Evolutionary conservation across 2,888 invertebrate genomes (phyloP).

Genomic region (Trachelus stipa): DNA sequence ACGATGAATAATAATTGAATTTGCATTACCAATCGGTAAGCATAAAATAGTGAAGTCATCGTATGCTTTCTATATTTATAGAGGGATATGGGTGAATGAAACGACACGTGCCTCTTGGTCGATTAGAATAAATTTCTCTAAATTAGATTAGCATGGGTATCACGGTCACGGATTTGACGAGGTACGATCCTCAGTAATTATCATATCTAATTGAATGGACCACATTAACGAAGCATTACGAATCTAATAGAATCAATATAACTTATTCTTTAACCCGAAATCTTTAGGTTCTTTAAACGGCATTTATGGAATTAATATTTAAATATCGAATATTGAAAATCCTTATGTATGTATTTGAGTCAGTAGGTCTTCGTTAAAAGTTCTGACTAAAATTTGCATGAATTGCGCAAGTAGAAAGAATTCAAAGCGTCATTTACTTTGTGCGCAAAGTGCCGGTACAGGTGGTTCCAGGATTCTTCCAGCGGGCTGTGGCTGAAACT

Average conservation of each 20-base stretch:
- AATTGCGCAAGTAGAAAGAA: background rate
- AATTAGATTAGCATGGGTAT: constrained; percentile 21
- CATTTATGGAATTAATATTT: background rate
- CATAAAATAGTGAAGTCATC: background rate
- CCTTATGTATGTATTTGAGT: background rate
- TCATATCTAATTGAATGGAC: background rate
- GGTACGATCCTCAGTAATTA: background rate
- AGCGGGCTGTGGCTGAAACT: constrained; percentile 73
- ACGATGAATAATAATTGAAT: background rate
- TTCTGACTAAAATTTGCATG: background rate
- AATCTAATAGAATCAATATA: background rate
- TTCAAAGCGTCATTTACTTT: constrained; percentile 72
- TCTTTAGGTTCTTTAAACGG: background rate
- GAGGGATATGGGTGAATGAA: background rate
- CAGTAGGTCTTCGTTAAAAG: background rate
- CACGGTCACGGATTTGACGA: constrained; percentile 4
- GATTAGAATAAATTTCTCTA: constrained; percentile 26
- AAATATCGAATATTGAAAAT: background rate
- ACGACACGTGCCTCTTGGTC: background rate
- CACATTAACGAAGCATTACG: background rate
- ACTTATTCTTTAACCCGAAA: background rate
- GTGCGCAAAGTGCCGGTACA: constrained; percentile 79
- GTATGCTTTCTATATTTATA: constrained; percentile 9
- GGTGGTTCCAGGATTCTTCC: constrained; percentile 85
- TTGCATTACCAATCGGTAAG: background rate